phyloP scores from a whole-genome alignment of 1,140 invertebrate genomes.

The Drosophila navojoa region DNA sequence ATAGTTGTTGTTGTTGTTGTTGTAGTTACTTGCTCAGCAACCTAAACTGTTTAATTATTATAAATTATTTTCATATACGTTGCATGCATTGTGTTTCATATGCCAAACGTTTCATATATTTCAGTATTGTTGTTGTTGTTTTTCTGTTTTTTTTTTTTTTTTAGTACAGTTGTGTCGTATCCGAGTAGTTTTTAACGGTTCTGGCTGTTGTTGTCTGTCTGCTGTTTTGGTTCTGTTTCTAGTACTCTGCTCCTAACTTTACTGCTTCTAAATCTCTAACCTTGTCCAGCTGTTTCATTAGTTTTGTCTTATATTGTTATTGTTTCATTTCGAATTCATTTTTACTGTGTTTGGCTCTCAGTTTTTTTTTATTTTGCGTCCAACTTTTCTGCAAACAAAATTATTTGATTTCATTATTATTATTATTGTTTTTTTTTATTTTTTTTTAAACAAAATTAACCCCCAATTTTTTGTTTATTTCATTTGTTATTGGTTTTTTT shows the following conservation, averaged over 20 bases:
- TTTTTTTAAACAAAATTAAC: slow-evolving; percentile 44
- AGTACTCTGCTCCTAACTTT: slow-evolving; percentile 14
- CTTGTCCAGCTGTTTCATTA: slow-evolving; percentile 42
- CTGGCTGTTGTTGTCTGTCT: slow-evolving; percentile 8
- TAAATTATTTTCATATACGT: slow-evolving; percentile 18
- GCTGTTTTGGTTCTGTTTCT: slow-evolving; percentile 16
- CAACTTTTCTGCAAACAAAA: slow-evolving; percentile 48
- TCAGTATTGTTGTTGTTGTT: slow-evolving; percentile 10
- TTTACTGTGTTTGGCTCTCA: background rate
- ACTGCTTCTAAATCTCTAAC: slow-evolving; percentile 18
- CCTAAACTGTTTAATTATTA: background rate
- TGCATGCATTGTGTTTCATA: slow-evolving; percentile 15
- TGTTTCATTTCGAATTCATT: slow-evolving; percentile 32
- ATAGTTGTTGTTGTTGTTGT: too few species aligned
- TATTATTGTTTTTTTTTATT: background rate
- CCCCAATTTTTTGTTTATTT: slow-evolving; percentile 44
- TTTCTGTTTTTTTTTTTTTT: slow-evolving; percentile 8
- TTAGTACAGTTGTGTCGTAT: slow-evolving; percentile 50
- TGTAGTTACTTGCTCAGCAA: slow-evolving; percentile 23
- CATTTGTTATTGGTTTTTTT: slow-evolving; percentile 7
- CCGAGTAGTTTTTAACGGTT: slow-evolving; percentile 34
- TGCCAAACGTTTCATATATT: slow-evolving; percentile 32
- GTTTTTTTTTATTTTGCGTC: slow-evolving; percentile 61
- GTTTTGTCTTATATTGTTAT: background rate
- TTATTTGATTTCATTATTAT: background rate